A percentile compares a stretch with the other conserved stretches of the same genome.
These are phyloP conservation scores for Nesoenas mayeri DNA, from an alignment of 2,113 vertebrate species.

Conservation along the genomic window DNA sequence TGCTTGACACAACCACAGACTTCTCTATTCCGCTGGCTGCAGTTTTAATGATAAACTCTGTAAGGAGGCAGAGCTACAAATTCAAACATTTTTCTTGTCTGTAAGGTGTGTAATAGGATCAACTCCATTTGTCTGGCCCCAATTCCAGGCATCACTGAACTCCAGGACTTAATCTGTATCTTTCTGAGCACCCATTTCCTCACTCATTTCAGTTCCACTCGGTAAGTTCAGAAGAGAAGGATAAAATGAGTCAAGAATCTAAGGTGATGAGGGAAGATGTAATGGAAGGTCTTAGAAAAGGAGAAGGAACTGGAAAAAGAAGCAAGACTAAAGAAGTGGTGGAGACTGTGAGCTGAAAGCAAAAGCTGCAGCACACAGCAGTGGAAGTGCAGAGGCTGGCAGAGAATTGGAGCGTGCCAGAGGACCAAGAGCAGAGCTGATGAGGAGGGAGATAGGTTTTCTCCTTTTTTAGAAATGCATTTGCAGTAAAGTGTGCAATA, in stretches of 20 bases:
- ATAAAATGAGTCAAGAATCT: constrained; percentile 48
- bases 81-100: background rate
- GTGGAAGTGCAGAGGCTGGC: background rate
- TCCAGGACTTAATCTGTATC: constrained; percentile 15
- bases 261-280: constrained; percentile 8
- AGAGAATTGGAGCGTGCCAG: background rate
- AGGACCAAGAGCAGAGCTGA: background rate
- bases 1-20: background rate
- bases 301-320: background rate
- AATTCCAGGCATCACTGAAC: constrained; percentile 10
- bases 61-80: background rate
- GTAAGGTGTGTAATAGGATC: constrained; percentile 20
- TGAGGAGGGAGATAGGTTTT: background rate
- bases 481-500: background rate
- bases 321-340: background rate
- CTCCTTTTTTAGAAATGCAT: background rate
- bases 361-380: background rate
- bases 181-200: constrained; percentile 19
- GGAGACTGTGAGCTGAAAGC: background rate
- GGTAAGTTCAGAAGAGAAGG: background rate
- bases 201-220: constrained; percentile 18
- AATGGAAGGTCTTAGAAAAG: constrained; percentile 11
- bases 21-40: background rate
- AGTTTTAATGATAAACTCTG: background rate
- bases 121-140: constrained; percentile 22